Evolutionary conservation across 2,888 invertebrate genomes (phyloP), one percentile per base, ranked within the genome.

Genomic region (Platycheirus rosarum): DNA sequence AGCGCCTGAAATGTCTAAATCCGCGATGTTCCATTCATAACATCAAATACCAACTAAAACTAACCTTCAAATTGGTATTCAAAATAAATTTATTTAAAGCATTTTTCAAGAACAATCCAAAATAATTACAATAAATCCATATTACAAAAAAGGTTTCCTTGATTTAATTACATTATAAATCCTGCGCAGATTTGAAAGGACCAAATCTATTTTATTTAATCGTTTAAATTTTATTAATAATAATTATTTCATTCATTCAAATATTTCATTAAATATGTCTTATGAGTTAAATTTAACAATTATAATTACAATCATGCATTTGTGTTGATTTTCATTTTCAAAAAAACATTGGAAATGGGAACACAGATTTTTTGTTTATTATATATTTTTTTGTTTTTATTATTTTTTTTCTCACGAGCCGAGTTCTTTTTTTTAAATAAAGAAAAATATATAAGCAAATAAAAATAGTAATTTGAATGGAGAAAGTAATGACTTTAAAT

Each of bases 31-130:
- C n/a, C n/a, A n/a, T n/a, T n/a, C n/a, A n/a, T n/a, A n/a, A n/a
- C n/a, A n/a, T n/a, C n/a, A n/a, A n/a, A n/a, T n/a, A n/a, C 23
- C 6, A 23, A 23, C 23, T 23, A 23, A 23, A 23, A 23, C 16
- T 14, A 60, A 48, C 9, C 46, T 40, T 26, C 35, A 16, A 46
- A 65, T 57, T 80, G 80, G 80, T 80, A 80, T 80, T 80, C 80
- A 80, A 80, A 80, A 80, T 80, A 80, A 80, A 80, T 80, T 80
- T 80, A 80, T 80, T 80, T 80, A 80, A 80, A 80, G 80, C 80
- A 80, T 80, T 80, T 57, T 80, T 62, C 75, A 80, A 80, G 76
- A 80, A 80, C 75, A 80, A 80, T 80, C 76, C 80, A 66, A 80
- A 80, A 80, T 80, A 71, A 80, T 80, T 80, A 76, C 70, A 80